These are phyloP conservation scores for Corythornis madagascariensis DNA, from an alignment of 2,113 vertebrate species.

Conservation along the genomic window DNA sequence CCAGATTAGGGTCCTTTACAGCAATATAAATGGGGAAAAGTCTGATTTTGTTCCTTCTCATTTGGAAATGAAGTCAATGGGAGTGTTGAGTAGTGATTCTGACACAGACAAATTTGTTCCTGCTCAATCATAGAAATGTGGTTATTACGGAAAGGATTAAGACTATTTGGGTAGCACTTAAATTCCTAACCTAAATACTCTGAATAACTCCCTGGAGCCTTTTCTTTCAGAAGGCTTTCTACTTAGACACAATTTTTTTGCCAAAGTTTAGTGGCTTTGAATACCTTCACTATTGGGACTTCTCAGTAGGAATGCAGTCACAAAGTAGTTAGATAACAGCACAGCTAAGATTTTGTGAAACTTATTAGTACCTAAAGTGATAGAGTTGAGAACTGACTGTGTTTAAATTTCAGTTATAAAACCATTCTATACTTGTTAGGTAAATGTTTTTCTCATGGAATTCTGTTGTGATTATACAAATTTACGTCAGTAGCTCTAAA, in stretches of 20 bases:
- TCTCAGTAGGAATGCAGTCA: background rate
- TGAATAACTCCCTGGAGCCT: background rate
- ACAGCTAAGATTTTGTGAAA: background rate
- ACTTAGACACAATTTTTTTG: background rate
- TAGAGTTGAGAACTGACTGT: background rate
- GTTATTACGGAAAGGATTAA: constrained; percentile 7
- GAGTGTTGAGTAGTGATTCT: background rate
- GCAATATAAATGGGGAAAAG: background rate
- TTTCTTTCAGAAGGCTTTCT: background rate
- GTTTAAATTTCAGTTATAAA: background rate
- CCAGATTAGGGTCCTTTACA: background rate
- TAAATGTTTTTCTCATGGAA: background rate
- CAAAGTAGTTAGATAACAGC: background rate
- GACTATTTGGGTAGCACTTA: background rate
- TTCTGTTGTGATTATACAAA: background rate
- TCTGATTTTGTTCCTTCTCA: background rate
- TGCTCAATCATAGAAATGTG: background rate
- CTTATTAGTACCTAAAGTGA: background rate
- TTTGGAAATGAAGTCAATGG: background rate
- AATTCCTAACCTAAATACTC: background rate
- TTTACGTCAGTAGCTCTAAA: background rate
- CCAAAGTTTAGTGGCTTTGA: background rate
- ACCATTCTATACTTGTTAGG: background rate
- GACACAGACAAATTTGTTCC: background rate
- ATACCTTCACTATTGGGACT: background rate